These are phyloP conservation scores for Argyresthia albistria DNA, from an alignment of 2,888 invertebrate genomes.

Conservation along the genomic window DNA sequence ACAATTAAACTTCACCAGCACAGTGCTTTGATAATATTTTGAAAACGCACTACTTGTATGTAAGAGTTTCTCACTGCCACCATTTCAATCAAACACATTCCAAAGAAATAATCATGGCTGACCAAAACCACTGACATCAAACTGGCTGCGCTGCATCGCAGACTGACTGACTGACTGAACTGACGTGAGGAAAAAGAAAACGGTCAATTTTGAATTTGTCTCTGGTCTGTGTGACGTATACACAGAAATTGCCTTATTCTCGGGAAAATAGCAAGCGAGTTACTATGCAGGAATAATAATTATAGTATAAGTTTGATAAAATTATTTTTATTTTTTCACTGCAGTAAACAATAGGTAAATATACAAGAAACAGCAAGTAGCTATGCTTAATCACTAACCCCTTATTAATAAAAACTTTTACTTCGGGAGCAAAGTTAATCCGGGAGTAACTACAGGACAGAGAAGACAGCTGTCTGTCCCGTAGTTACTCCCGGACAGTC, in stretches of 20 bases:
- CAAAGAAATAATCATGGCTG: conserved; percentile 66
- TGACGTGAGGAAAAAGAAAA: conserved; percentile 9
- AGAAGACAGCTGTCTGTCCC: no score
- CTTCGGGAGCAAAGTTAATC: no score
- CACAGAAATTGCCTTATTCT: background rate
- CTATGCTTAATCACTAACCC: no score
- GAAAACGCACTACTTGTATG: conserved; percentile 39
- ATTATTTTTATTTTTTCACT: no score
- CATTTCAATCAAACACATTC: conserved; percentile 55
- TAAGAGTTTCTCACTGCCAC: conserved; percentile 55
- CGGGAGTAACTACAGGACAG: no score
- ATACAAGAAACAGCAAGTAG: no score
- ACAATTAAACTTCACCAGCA: conserved; percentile 41
- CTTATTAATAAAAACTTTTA: no score
- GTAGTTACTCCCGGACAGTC: no score
- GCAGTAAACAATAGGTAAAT: no score
- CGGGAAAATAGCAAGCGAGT: background rate
- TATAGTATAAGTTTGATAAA: no score
- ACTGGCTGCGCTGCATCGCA: conserved; percentile 5
- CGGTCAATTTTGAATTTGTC: conserved; percentile 14
- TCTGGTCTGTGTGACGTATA: conserved; percentile 21
- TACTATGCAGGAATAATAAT: no score
- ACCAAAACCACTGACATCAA: conserved; percentile 28
- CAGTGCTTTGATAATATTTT: conserved; percentile 28
- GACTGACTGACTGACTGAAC: conserved; percentile 4